Percentiles rank a stretch among this genome's conserved stretches.
phyloP scores from a whole-genome alignment of 2,113 vertebrate genomes.

The Scomber colias region DNA sequence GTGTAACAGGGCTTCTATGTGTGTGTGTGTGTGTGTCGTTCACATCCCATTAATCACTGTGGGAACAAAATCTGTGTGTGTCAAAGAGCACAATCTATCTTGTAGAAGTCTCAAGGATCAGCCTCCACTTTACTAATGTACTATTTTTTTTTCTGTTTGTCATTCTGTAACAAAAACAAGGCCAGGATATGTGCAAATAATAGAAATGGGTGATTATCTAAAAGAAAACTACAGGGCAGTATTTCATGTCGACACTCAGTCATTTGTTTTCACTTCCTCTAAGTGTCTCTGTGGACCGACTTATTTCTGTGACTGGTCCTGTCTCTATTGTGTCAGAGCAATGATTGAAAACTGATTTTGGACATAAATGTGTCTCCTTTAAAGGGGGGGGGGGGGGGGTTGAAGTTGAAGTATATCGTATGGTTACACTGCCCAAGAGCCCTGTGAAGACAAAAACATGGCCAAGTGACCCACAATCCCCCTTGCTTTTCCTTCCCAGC shows the following conservation, averaged over 20 bases:
- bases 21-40: constrained; percentile 15
- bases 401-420: constrained; percentile 12
- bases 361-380: constrained; percentile 43
- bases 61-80: constrained; percentile 49
- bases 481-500: constrained; percentile 54
- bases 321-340: constrained; percentile 73
- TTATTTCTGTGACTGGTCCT: constrained; percentile 53
- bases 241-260: constrained; percentile 57
- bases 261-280: constrained; percentile 74
- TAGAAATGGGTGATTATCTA: constrained; percentile 73
- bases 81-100: constrained; percentile 57
- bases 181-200: constrained; percentile 77
- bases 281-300: constrained; percentile 72
- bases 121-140: constrained; percentile 54
- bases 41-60: constrained; percentile 51
- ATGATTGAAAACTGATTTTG: constrained; percentile 64
- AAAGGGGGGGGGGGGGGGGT: too few species aligned
- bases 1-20: constrained; percentile 25
- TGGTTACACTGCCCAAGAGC: constrained; percentile 38
- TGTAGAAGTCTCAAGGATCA: constrained; percentile 58
- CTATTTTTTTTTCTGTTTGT: constrained; percentile 64
- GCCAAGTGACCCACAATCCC: constrained; percentile 51
- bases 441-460: constrained; percentile 50
- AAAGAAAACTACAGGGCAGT: constrained; percentile 43
- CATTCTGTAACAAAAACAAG: constrained; percentile 69